Conservation (phyloP, 2,113 vertebrate species). For the Siniperca knerii region DNA sequence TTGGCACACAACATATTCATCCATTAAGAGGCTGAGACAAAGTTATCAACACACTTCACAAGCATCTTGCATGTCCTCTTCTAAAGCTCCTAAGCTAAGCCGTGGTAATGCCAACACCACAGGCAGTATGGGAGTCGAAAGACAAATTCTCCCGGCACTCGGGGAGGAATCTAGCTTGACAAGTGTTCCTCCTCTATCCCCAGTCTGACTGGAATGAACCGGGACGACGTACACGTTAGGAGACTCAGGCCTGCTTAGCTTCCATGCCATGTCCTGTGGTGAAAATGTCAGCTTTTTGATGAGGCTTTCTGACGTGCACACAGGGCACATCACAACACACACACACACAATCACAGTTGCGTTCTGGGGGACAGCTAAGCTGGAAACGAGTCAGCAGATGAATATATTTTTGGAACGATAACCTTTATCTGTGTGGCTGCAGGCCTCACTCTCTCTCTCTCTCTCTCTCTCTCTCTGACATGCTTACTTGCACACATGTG, state of each 20-base stretch:
- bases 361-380: slow-evolving; percentile 45
- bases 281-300: slow-evolving; percentile 64
- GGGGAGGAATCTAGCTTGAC: slow-evolving; percentile 42
- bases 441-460: slow-evolving; percentile 40
- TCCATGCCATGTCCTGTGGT: slow-evolving; percentile 47
- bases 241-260: slow-evolving; percentile 40
- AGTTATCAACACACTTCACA: slow-evolving; percentile 39
- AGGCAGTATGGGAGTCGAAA: slow-evolving; percentile 38
- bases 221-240: slow-evolving; percentile 11
- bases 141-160: slow-evolving; percentile 43
- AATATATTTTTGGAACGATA: slow-evolving; percentile 77
- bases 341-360: slow-evolving; percentile 1
- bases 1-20: slow-evolving; percentile 9
- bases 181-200: slow-evolving; percentile 34
- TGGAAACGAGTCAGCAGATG: slow-evolving; percentile 58
- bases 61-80: slow-evolving; percentile 39
- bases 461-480: not conserved
- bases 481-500: slow-evolving; percentile 37
- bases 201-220: slow-evolving; percentile 30
- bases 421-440: slow-evolving; percentile 75
- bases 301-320: slow-evolving; percentile 56
- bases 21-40: slow-evolving; percentile 32
- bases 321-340: slow-evolving; percentile 17
- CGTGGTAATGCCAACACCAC: slow-evolving; percentile 46
- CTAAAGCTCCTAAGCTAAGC: slow-evolving; percentile 56